Conservation (phyloP, 2,797 vertebrate genomes). For the Helostoma temminkii region DNA sequence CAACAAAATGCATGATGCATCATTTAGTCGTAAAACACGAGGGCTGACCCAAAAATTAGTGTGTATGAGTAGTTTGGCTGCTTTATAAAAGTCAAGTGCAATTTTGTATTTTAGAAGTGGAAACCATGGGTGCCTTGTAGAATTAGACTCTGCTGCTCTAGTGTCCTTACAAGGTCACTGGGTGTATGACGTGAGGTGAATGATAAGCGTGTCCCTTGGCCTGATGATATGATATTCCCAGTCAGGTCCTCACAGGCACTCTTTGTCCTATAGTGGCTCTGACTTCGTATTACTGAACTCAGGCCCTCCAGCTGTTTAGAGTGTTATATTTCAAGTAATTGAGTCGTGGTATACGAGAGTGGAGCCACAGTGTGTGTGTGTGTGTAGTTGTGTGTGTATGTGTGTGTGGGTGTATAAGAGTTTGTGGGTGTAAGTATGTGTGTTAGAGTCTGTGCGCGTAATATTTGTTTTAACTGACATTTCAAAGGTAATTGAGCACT, state of each 20-base stretch:
- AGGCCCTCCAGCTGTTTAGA: conserved; percentile 75
- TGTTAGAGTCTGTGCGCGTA: conserved; percentile 25
- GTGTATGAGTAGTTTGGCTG: conserved; percentile 32
- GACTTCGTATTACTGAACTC: conserved; percentile 69
- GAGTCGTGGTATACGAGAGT: conserved; percentile 56
- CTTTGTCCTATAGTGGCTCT: conserved; percentile 57
- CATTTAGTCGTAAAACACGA: conserved; percentile 35
- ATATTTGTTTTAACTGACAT: conserved; percentile 72
- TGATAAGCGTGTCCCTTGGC: conserved; percentile 69
- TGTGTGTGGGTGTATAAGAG: not conserved
- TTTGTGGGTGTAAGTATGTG: conserved; percentile 22
- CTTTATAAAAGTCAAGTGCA: not conserved
- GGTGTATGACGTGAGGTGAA: conserved; percentile 63
- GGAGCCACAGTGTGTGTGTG: conserved; percentile 32
- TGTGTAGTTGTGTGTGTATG: conserved; percentile 10
- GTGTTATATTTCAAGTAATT: conserved; percentile 73
- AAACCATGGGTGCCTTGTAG: conserved; percentile 20
- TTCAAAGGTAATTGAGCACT: conserved; percentile 72
- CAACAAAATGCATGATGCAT: not conserved
- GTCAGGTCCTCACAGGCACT: conserved; percentile 57
- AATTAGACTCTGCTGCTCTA: conserved; percentile 12
- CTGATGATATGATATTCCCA: conserved; percentile 69
- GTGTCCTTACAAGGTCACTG: conserved; percentile 35
- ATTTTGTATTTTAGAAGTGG: conserved; percentile 32
- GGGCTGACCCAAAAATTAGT: conserved; percentile 55